phyloP scores from a whole-genome alignment of 2,888 invertebrate genomes.

The Spicauda simplicius region DNA sequence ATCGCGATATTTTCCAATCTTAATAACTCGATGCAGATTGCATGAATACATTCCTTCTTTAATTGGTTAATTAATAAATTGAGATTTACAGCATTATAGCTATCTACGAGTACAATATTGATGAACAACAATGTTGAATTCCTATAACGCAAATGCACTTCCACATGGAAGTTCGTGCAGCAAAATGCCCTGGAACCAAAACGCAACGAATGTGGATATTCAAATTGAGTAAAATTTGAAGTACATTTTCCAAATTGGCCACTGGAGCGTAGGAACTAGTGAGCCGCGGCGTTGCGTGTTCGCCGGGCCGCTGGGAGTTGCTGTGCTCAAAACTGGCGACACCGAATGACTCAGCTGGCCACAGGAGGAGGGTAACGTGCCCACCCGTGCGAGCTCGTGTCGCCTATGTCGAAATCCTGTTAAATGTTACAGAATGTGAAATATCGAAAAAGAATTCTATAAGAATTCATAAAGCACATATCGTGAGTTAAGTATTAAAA shows the following conservation, averaged over 20 bases:
- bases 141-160: neutral
- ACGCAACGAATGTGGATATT: constrained; percentile 42
- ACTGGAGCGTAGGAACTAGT: constrained; percentile 70
- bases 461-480: too few relatives aligned
- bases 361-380: constrained; percentile 54
- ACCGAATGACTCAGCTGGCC: constrained; percentile 61
- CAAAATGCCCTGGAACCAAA: constrained; percentile 27
- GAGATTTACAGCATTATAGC: too few relatives aligned
- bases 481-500: too few relatives aligned
- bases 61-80: too few relatives aligned
- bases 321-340: constrained; percentile 63
- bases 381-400: constrained; percentile 54
- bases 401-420: constrained; percentile 34
- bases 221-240: constrained; percentile 53
- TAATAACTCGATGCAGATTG: too few relatives aligned
- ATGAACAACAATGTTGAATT: neutral
- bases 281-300: constrained; percentile 73
- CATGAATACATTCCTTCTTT: too few relatives aligned
- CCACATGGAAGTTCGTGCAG: constrained; percentile 13
- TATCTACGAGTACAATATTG: too few relatives aligned
- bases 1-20: too few relatives aligned
- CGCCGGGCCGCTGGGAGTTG: constrained; percentile 58
- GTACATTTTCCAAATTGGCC: constrained; percentile 67
- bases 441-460: too few relatives aligned
- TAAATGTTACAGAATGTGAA: constrained; percentile 5